These are phyloP conservation scores for Leptoteleia sp. DNA, from an alignment of 1,140 invertebrate genomes.

Conservation along the genomic window DNA sequence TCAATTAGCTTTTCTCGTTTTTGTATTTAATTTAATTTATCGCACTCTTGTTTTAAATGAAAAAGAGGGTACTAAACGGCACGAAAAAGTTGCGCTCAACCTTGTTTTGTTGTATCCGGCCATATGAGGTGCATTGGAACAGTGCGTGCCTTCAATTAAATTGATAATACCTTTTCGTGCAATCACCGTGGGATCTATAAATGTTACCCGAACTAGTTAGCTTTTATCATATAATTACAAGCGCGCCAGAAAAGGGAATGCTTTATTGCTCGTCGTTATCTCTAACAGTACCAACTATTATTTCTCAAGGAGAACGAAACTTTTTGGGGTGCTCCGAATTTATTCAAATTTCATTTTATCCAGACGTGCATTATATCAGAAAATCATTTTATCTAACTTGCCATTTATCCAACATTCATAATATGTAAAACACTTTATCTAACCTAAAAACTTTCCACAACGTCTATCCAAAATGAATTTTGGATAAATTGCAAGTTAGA, in stretches of 20 bases:
- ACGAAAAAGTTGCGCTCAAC: conserved; percentile 14
- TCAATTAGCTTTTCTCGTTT: conserved; percentile 6
- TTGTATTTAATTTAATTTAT: conserved; percentile 8
- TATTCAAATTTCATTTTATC: too few relatives aligned
- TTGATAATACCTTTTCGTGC: conserved; percentile 14
- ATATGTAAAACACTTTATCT: too few relatives aligned
- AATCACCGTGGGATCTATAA: conserved; percentile 23
- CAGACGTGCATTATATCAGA: too few relatives aligned
- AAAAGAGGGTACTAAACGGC: conserved; percentile 14
- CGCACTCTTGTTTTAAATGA: conserved; percentile 11
- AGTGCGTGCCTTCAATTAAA: conserved; percentile 21
- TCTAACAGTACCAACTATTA: conserved; percentile 3
- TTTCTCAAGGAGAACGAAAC: conserved; percentile 20
- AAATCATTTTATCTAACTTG: too few relatives aligned
- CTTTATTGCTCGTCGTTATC: conserved; percentile 22
- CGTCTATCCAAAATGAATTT: too few relatives aligned
- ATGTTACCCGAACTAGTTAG: conserved; percentile 20
- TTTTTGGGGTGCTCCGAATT: too few relatives aligned
- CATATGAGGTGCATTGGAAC: conserved; percentile 16
- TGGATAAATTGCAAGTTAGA: too few relatives aligned
- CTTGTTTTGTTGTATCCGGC: conserved; percentile 14
- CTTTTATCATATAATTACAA: conserved; percentile 31
- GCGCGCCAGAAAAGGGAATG: conserved; percentile 13
- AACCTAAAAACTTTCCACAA: too few relatives aligned
- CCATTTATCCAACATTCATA: too few relatives aligned